Percentiles rank a stretch among this genome's conserved stretches.
Conservation (phyloP, 2,888 invertebrate genomes). For the Nephrotoma flavescens region DNA sequence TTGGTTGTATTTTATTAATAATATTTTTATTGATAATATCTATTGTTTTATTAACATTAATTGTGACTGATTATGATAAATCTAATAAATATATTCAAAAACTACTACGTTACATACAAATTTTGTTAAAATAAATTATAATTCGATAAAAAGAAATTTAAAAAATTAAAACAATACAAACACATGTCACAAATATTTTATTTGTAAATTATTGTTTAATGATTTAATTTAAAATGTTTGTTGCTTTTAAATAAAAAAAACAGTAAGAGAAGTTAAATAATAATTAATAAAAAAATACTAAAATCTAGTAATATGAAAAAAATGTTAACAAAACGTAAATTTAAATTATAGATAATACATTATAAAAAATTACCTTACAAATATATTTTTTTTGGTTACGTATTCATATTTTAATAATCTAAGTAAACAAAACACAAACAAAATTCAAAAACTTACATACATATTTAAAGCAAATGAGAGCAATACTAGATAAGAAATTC, state of each 20-base stretch:
- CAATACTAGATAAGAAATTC: not conserved
- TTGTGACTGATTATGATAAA: conserved; percentile 6
- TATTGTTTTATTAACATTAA: not conserved
- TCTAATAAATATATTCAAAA: conserved; percentile 4
- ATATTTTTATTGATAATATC: conserved; percentile 4
- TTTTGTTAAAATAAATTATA: not conserved
- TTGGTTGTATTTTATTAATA: conserved; percentile 5
- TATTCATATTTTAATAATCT: not conserved
- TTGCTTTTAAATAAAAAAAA: not conserved
- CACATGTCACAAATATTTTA: not conserved
- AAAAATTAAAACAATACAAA: not conserved
- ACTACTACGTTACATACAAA: not conserved
- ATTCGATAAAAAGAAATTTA: not conserved
- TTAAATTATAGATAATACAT: not conserved
- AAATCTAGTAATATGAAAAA: not conserved
- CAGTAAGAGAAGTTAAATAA: not conserved
- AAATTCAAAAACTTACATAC: not conserved
- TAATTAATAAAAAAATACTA: not conserved
- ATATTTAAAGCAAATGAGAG: not conserved
- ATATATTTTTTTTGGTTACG: not conserved
- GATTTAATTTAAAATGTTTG: not conserved
- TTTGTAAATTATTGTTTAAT: not conserved
- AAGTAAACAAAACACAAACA: not conserved
- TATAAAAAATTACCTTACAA: not conserved
- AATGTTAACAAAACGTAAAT: not conserved